Conservation (phyloP, 2,888 invertebrate species). For the Andrena bucephala region DNA sequence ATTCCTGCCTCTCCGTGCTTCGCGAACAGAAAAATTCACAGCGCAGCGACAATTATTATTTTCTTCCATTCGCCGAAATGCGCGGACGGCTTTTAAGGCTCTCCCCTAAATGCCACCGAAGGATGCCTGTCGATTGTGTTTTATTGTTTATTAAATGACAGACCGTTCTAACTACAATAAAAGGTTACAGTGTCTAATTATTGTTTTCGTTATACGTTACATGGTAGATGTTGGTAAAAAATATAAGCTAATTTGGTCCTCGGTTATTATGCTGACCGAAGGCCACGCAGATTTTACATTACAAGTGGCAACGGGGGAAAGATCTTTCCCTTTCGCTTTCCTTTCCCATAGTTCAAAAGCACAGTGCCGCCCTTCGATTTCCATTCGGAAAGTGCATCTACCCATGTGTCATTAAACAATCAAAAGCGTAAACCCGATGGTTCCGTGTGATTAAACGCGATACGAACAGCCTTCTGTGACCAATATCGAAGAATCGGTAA, state of each 20-base stretch:
- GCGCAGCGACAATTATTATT: too few species aligned
- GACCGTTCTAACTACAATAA: constrained; percentile 60
- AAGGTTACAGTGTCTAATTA: constrained; percentile 63
- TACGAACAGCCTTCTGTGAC: neutral
- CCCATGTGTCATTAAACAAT: neutral
- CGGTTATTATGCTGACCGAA: constrained; percentile 78
- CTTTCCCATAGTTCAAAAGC: constrained; percentile 50
- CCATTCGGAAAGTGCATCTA: neutral
- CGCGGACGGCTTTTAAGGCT: too few species aligned
- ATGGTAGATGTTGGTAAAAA: constrained; percentile 73
- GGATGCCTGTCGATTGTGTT: constrained; percentile 20
- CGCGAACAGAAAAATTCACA: too few species aligned
- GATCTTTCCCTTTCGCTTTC: constrained; percentile 25
- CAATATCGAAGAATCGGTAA: neutral
- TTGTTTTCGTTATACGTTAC: constrained; percentile 60
- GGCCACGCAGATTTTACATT: constrained; percentile 77
- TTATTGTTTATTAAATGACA: constrained; percentile 65
- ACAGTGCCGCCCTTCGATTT: constrained; percentile 10
- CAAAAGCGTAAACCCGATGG: neutral
- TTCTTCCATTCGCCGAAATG: too few species aligned
- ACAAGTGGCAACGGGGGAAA: constrained; percentile 55
- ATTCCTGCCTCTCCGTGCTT: neutral
- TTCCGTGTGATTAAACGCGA: neutral
- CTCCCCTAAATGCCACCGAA: neutral
- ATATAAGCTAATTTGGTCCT: constrained; percentile 80